Base-by-base conservation (phyloP, 1,140 invertebrate genomes). In the Pseudomyrmex sp. region DNA sequence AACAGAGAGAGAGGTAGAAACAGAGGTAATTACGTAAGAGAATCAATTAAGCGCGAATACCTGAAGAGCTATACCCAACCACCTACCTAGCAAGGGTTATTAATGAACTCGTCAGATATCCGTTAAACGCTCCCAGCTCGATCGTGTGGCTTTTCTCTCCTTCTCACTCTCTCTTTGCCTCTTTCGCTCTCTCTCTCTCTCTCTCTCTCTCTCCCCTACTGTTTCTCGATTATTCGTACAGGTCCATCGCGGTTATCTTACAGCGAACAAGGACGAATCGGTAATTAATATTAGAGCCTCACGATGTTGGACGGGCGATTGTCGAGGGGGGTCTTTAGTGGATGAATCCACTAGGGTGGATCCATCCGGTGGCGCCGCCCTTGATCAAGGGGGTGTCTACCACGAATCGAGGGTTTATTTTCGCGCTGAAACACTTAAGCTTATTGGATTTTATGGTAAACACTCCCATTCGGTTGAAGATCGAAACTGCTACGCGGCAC, bases 101-200 rank as follows among this genome's bases (percentile, higher is more conserved):
- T 92, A 92, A 92, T 91, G 91, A 92, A 92, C 92, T 92, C 86
- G 91, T 92, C 90, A 91, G 87, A 91, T 92, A 92, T 91, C 86
- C 88, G 88, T 91, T 90, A 90, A 92, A 90, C 76, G 87, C 88
- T 89, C 69, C 76, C 59, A 87, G 82, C 83, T 87, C 72, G 63
- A 83, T 72, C 73, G 75, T 63, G 82, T 65, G 73, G 82, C 15
- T 35, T n/a, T 69, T 62, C 76, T 74, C 66, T 70, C 35, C 2
- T 66, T 46, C 48, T n/a, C 52, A 12, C 50, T 58, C n/a, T n/a
- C 9, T 58, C 15, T 13, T 5, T 65, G n/a, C 20, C 2, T 12
- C 15, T 23, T 26, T n/a, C 35, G 23, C 35, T 58, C 4, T 77
- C 48, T 54, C 10, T 20, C 59, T 46, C 4, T 77, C 48, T 54